phyloP scores from a whole-genome alignment of 2,888 invertebrate genomes.

The Catocala fraxini region DNA sequence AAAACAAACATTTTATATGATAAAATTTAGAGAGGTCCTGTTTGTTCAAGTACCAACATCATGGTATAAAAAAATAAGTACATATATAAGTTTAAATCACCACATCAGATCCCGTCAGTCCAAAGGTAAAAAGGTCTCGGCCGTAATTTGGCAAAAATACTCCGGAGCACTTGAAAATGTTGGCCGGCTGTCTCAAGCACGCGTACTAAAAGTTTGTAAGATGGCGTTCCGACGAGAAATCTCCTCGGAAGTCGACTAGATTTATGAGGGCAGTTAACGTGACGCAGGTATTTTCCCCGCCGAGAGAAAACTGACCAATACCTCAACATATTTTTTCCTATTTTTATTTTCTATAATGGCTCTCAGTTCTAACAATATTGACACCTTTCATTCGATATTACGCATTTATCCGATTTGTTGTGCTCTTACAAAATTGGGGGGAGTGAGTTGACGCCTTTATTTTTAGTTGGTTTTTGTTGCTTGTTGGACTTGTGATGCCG shows the following conservation, averaged over 20 bases:
- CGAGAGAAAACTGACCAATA: constrained; percentile 71
- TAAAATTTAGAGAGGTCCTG: too few species aligned
- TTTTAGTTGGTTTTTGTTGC: constrained; percentile 1
- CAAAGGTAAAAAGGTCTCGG: constrained; percentile 47
- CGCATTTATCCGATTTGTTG: constrained; percentile 18
- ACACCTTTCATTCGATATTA: constrained; percentile 21
- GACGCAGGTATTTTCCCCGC: constrained; percentile 78
- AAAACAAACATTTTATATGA: too few species aligned
- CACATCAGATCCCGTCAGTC: constrained; percentile 23
- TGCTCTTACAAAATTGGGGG: constrained; percentile 13
- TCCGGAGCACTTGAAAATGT: constrained; percentile 66
- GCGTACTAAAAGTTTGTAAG: constrained; percentile 74
- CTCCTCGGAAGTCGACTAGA: constrained; percentile 78
- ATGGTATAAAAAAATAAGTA: neutral
- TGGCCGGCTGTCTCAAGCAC: constrained; percentile 72
- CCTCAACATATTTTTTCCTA: constrained; percentile 53
- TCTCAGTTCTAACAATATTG: constrained; percentile 24
- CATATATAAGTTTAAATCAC: constrained; percentile 18
- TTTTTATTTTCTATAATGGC: constrained; percentile 27
- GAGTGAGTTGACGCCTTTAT: constrained; percentile 4
- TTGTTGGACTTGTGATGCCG: neutral
- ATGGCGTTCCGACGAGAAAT: constrained; percentile 70
- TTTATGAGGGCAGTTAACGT: constrained; percentile 80
- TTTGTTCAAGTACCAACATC: too few species aligned
- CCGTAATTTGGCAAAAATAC: constrained; percentile 69